Conservation (phyloP, 2,113 vertebrate species). For the Pristiophorus japonicus region DNA sequence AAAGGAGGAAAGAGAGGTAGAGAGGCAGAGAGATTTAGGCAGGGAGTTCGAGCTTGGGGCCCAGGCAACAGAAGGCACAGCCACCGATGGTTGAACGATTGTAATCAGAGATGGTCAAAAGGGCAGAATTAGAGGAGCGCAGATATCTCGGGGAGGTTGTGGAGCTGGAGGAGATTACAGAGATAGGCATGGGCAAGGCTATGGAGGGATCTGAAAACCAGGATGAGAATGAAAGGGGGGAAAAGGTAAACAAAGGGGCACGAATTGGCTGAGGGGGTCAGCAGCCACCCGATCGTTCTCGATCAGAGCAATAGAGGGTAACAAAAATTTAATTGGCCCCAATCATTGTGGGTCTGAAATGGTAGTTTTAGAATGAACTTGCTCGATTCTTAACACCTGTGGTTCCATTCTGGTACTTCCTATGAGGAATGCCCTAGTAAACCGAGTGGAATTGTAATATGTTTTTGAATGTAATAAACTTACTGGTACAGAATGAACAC, state of each 20-base stretch:
- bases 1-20: no score
- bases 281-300: background rate
- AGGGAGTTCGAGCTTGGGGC: no score
- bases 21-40: no score
- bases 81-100: no score
- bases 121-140: no score
- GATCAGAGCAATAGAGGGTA: background rate
- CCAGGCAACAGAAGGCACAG: no score
- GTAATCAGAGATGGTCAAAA: no score
- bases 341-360: background rate
- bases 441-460: background rate
- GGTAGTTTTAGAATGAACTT: background rate
- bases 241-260: background rate
- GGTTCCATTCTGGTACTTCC: background rate
- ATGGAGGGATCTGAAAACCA: no score
- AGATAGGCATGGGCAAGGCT: no score
- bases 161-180: no score
- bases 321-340: background rate
- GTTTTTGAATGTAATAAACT: background rate
- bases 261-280: background rate
- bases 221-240: no score
- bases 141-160: no score
- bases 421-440: background rate
- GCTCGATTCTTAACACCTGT: background rate
- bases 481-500: background rate